Evolutionary conservation across 2,113 vertebrate species (phyloP), one percentile per base, ranked within the genome.

Genomic region (Semnornis frantzii): DNA sequence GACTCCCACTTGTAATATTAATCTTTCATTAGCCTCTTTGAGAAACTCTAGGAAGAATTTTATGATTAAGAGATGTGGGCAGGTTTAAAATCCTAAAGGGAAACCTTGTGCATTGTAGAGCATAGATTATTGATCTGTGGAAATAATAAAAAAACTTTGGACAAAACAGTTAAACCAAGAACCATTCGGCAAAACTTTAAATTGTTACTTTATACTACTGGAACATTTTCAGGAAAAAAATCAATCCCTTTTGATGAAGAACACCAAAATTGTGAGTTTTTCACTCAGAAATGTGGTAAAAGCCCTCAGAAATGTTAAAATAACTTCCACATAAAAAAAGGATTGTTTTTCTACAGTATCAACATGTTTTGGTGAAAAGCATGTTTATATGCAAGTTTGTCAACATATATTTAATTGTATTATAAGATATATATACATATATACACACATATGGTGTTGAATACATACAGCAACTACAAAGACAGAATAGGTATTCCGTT

Each of bases 1-100:
- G 66, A 37, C 27, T 82, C 66, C 77, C 50, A 46, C 55, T 90
- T 69, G 39, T 31, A 82, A 85, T 82, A 84, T 70, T 76, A 84
- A 87, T 59, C n/a, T 85, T 94, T 85, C 50, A 66, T 95, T 82
- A 80, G 63, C 19, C 42, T 72, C 59, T 81, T 80, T 64, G 54
- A 93, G 74, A 82, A 70, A 80, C 34, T 85, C 50, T 84, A 70
- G 48, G 48, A 95, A 77, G 42, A 91, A 68, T 42, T 79, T 79
- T 70, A 66, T 71, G 66, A 39, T 84, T 69, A 75, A 92, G 71
- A 85, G 57, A n/a, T 27, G 34, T 65, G 42, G 60, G 27, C 21
- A 78, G 59, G 34, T 90, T 92, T 93, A 79, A 90, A 91, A 78
- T 66, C 15, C 90, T 81, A 25, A 63, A 89, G 63, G 66, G 42